A percentile compares a stretch with the other conserved stretches of the same genome.
phyloP scores from a whole-genome alignment of 2,113 vertebrate genomes.

The Cercocebus atys region DNA sequence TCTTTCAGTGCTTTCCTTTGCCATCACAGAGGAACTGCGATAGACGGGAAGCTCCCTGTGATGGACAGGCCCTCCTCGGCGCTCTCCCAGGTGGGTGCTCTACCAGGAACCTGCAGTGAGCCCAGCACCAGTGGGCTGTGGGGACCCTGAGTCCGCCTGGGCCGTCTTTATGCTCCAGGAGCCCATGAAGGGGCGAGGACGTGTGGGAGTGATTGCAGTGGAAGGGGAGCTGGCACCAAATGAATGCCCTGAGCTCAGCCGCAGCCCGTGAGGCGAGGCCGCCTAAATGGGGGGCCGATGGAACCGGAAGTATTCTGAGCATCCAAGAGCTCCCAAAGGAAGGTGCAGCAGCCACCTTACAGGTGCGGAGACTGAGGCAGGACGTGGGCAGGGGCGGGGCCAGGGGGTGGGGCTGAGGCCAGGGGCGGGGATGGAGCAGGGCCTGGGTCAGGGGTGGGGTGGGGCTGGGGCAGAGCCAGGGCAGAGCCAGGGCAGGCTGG shows the following conservation, averaged over 20 bases:
- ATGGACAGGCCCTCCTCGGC: accelerated
- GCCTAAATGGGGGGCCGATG: background rate
- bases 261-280: background rate
- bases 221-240: background rate
- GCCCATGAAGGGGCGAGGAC: background rate
- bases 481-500: too few species aligned
- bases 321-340: too few species aligned
- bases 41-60: background rate
- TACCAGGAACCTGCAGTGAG: background rate
- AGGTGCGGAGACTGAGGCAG: background rate
- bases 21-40: background rate
- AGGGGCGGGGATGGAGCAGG: too few species aligned
- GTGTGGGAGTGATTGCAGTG: accelerated
- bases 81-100: background rate
- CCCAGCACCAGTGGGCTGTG: background rate
- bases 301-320: too few species aligned
- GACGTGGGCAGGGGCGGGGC: too few species aligned
- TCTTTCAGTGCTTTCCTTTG: background rate
- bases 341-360: background rate
- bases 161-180: background rate
- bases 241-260: background rate
- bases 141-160: background rate
- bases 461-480: too few species aligned
- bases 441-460: too few species aligned
- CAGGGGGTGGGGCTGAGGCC: too few species aligned